Percentiles rank a stretch among this genome's conserved stretches.
These are phyloP conservation scores for Acrobasis suavella DNA, from an alignment of 2,888 invertebrate species.

Conservation along the genomic window DNA sequence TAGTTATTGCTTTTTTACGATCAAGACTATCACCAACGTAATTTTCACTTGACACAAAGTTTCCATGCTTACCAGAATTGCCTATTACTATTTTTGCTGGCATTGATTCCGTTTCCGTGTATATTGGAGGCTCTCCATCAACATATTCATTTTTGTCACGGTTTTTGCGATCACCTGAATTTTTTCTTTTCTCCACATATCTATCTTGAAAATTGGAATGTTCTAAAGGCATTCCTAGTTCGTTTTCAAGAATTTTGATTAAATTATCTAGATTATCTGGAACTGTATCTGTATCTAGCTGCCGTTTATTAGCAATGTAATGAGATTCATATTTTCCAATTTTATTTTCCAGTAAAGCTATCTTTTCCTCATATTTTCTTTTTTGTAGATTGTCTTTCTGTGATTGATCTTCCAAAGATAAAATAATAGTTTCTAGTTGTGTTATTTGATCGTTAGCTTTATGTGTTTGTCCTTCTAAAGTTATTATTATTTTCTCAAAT, in stretches of 20 bases:
- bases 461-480: constrained; percentile 62
- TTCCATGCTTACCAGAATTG: constrained; percentile 51
- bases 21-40: constrained; percentile 48
- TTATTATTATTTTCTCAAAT: constrained; percentile 67
- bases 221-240: constrained; percentile 55
- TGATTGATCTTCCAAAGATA: constrained; percentile 62
- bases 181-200: constrained; percentile 36
- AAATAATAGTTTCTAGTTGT: constrained; percentile 64
- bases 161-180: constrained; percentile 14
- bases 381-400: constrained; percentile 48
- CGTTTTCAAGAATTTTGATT: constrained; percentile 69
- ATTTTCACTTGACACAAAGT: constrained; percentile 41
- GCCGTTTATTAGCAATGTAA: constrained; percentile 41
- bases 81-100: constrained; percentile 52
- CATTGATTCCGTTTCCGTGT: constrained; percentile 39
- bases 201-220: constrained; percentile 33
- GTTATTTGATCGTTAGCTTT: constrained; percentile 48
- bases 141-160: constrained; percentile 35
- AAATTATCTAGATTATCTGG: constrained; percentile 62
- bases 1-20: constrained; percentile 53
- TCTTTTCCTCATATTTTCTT: constrained; percentile 58
- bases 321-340: constrained; percentile 51
- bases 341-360: constrained; percentile 52
- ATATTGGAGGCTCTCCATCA: constrained; percentile 34
- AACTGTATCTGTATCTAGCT: constrained; percentile 41